Conservation (phyloP, 2,797 vertebrate genomes). For the Leptoclinus maculatus region DNA sequence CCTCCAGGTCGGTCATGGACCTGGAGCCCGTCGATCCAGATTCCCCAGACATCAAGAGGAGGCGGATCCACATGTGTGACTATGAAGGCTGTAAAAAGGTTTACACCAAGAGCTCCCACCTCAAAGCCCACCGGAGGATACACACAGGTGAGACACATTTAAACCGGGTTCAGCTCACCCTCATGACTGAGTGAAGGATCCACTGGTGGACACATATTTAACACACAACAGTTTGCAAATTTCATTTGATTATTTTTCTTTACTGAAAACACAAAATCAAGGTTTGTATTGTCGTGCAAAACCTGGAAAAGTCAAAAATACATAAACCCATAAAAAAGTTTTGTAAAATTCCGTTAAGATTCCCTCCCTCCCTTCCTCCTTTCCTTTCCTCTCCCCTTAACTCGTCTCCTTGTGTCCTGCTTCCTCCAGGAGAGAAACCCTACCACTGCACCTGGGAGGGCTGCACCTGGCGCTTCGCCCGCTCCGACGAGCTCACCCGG, state of each 20-base stretch:
- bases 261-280: too few relatives aligned
- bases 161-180: too few relatives aligned
- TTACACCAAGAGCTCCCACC: slow-evolving; percentile 98
- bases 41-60: slow-evolving; percentile 91
- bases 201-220: too few relatives aligned
- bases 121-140: slow-evolving; percentile 96
- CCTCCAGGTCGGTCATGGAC: slow-evolving; percentile 70
- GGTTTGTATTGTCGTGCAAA: too few relatives aligned
- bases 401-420: not conserved
- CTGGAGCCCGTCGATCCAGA: slow-evolving; percentile 82
- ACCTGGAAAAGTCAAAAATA: too few relatives aligned
- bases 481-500: slow-evolving; percentile 95
- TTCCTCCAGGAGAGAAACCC: slow-evolving; percentile 92
- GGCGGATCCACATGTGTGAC: slow-evolving; percentile 96
- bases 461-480: slow-evolving; percentile 97
- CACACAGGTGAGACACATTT: slow-evolving; percentile 89
- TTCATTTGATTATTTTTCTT: too few relatives aligned
- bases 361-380: not conserved
- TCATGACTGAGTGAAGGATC: too few relatives aligned
- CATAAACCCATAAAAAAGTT: too few relatives aligned
- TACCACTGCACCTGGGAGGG: slow-evolving; percentile 98
- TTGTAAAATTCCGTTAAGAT: too few relatives aligned
- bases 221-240: too few relatives aligned
- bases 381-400: not conserved
- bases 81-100: slow-evolving; percentile 98